Evolutionary conservation across 2,888 invertebrate species (phyloP), one percentile per base, ranked within the genome.

Genomic region (Scaptomyza reducta): DNA sequence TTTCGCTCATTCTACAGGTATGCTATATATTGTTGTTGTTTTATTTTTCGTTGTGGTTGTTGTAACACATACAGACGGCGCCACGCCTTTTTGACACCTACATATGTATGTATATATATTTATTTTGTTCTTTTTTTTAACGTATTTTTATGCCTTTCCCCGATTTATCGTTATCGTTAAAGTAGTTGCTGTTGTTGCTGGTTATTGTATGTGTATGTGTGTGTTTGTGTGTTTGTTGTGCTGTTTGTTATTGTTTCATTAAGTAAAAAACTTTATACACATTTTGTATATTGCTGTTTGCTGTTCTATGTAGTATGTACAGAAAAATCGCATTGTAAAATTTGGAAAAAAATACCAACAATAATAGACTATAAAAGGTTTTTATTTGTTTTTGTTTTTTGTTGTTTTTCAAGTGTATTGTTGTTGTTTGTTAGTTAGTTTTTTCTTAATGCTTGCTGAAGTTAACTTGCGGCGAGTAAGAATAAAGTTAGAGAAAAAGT

Each of bases 401-500:
- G n/a, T n/a, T n/a, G n/a, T 29, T 31, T 46, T 49, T 33, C 1
- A 9, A 29, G 29, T 51, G 40, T 51, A 16, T 56, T 69, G 35
- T 46, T 57, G 47, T 57, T 47, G 44, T 55, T 54, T n/a, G n/a
- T n/a, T 16, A 35, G 33, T 35, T 14, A 6, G 14, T 14, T 49
- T 47, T 70, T 60, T 63, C 58, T 58, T 57, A 74, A 61, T 61
- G 61, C 41, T 61, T 61, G 47, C 60, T 33, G 46, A 61, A 62
- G 38, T 69, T 54, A 51, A 67, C 55, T 74, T 75, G 57, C 63
- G 59, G 57, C 66, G 58, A 72, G 69, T 76, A 72, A 72, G 56
- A 71, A 58, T 63, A 75, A 71, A 74, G 66, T 77, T 74, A 70
- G 69, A 73, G 61, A 65, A 77, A 77, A 74, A 71, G 49, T 67